A percentile compares a stretch with the other conserved stretches of the same genome.
phyloP scores from a whole-genome alignment of 2,888 invertebrate species.

The Tetragnatha montana region DNA sequence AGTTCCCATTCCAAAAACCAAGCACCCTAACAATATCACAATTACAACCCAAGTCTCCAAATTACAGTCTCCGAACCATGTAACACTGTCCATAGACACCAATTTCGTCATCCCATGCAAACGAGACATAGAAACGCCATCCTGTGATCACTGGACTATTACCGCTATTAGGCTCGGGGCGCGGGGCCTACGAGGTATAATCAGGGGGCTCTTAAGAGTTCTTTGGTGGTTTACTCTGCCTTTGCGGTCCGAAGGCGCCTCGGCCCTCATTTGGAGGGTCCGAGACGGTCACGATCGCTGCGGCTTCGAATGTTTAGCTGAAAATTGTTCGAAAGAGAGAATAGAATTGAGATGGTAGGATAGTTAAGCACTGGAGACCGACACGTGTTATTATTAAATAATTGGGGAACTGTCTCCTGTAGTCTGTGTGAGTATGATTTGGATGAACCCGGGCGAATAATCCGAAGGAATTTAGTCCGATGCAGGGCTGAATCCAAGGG shows the following conservation, averaged over 20 bases:
- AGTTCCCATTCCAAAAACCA: too few relatives aligned
- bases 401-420: too few relatives aligned
- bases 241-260: constrained; percentile 59
- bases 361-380: too few relatives aligned
- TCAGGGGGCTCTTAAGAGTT: constrained; percentile 42
- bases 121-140: background rate
- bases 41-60: too few relatives aligned
- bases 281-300: constrained; percentile 27
- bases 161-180: constrained; percentile 8
- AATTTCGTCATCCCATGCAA: background rate
- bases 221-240: constrained; percentile 53
- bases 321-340: background rate
- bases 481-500: too few relatives aligned
- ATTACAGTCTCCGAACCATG: background rate
- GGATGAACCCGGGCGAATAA: too few relatives aligned
- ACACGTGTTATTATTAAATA: too few relatives aligned
- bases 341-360: background rate
- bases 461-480: too few relatives aligned
- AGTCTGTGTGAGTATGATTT: too few relatives aligned
- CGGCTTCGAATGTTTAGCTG: background rate
- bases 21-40: too few relatives aligned
- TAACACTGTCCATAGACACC: background rate
- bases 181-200: constrained; percentile 18
- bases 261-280: constrained; percentile 3
- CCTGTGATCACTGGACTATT: background rate